Percentiles rank a stretch among this genome's conserved stretches.
phyloP scores from a whole-genome alignment of 2,797 vertebrate genomes.

The Clarias pachynema region DNA sequence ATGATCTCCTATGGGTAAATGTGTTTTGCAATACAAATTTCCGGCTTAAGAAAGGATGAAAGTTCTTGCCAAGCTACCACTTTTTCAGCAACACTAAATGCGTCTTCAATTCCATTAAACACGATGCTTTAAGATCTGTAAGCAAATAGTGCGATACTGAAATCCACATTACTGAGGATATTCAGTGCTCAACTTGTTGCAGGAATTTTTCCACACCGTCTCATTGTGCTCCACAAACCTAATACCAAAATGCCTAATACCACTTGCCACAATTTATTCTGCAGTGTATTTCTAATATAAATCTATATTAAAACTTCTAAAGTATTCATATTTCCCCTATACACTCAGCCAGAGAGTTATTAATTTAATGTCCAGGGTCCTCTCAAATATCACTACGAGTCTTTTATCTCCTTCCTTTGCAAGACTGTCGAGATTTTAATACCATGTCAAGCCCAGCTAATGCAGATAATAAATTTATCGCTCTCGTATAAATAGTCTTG shows the following conservation, averaged over 20 bases:
- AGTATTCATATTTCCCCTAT: not conserved
- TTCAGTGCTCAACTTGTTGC: not conserved
- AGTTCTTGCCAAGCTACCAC: no score
- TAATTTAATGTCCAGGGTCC: not conserved
- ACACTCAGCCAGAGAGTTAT: not conserved
- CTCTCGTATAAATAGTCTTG: conserved; percentile 3
- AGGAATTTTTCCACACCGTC: not conserved
- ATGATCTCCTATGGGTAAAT: no score
- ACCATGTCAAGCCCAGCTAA: conserved; percentile 8
- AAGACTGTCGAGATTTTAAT: conserved; percentile 1
- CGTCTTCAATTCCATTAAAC: not conserved
- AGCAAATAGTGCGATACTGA: not conserved
- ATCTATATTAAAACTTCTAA: not conserved
- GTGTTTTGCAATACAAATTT: no score
- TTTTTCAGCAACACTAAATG: no score
- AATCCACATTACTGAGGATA: not conserved
- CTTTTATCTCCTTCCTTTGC: not conserved
- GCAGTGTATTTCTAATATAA: not conserved
- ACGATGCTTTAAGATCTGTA: not conserved
- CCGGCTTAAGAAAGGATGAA: no score
- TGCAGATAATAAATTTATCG: not conserved
- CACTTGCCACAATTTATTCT: not conserved
- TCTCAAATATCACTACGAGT: not conserved
- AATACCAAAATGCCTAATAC: not conserved
- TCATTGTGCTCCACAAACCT: not conserved